Conservation (phyloP, 2,113 vertebrate species). For the Loxodonta africana region DNA sequence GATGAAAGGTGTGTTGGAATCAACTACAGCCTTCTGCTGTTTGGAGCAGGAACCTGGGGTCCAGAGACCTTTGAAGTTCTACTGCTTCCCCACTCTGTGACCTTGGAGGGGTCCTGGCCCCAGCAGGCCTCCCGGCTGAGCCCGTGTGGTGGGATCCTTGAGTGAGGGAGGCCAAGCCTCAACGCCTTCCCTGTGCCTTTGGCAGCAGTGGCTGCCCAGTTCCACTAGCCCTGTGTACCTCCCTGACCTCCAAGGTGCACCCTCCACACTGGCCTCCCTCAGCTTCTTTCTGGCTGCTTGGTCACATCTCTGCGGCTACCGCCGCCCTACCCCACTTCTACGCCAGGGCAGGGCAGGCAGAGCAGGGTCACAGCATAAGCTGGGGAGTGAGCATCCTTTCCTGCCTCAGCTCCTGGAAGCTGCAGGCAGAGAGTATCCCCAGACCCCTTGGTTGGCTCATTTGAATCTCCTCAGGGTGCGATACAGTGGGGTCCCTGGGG, state of each 20-base stretch:
- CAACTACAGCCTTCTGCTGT: background rate
- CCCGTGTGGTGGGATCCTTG: accelerated
- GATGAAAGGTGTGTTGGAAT: background rate
- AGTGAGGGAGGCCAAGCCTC: background rate
- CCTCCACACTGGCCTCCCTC: background rate
- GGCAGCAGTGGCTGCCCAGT: background rate
- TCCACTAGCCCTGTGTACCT: background rate
- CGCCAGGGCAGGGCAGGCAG: background rate
- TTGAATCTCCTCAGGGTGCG: background rate
- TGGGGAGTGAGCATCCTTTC: no score
- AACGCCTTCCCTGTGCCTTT: no score
- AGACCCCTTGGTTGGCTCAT: background rate
- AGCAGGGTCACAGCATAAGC: background rate
- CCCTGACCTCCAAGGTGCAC: background rate
- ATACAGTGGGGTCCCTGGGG: background rate
- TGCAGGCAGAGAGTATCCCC: no score
- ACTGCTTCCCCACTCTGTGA: background rate
- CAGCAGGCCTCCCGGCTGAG: background rate
- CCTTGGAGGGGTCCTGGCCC: background rate
- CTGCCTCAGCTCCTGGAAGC: background rate
- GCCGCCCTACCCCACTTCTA: background rate
- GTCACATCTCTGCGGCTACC: background rate
- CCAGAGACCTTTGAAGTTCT: background rate
- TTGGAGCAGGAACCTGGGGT: background rate
- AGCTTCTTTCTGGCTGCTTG: background rate